A percentile compares a stretch with the other conserved stretches of the same genome.
These are phyloP conservation scores for Clarias gariepinus DNA, from an alignment of 2,113 vertebrate species.

Conservation along the genomic window DNA sequence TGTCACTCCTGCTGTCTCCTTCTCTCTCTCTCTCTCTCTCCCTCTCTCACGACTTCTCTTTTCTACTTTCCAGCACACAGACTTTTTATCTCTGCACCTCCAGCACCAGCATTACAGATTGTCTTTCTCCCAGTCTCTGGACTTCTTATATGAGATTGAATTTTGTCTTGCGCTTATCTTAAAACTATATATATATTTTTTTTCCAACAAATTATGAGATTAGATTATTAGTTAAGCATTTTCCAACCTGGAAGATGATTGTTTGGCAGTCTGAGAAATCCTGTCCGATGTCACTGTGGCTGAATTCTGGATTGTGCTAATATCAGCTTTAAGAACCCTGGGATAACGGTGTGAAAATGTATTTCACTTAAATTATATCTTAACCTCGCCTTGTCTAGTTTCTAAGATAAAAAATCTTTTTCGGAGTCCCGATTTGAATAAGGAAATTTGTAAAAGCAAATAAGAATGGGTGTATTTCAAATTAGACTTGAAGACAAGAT, in stretches of 20 bases:
- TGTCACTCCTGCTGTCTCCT: conserved; percentile 8
- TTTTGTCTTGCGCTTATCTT: neutral
- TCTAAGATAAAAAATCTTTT: neutral
- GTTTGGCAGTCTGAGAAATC: neutral
- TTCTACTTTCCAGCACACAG: conserved; percentile 45
- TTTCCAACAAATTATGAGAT: too few relatives aligned
- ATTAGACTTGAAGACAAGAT: neutral
- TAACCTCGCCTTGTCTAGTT: neutral
- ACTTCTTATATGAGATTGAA: neutral
- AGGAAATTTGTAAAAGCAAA: conserved; percentile 8
- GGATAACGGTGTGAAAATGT: neutral
- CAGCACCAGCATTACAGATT: neutral
- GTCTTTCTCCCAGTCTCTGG: neutral
- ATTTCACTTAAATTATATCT: neutral
- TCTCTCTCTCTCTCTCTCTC: conserved; percentile 6
- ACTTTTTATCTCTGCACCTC: neutral
- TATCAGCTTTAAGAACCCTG: neutral
- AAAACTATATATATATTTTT: neutral
- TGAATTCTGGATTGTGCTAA: neutral
- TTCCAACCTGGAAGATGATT: neutral
- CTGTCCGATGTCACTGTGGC: neutral
- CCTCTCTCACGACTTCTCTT: conserved; percentile 18
- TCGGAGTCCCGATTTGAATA: neutral
- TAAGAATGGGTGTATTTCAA: neutral
- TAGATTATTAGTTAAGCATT: neutral